phyloP scores from a whole-genome alignment of 2,797 vertebrate species.

The Sebastes vulpes region DNA sequence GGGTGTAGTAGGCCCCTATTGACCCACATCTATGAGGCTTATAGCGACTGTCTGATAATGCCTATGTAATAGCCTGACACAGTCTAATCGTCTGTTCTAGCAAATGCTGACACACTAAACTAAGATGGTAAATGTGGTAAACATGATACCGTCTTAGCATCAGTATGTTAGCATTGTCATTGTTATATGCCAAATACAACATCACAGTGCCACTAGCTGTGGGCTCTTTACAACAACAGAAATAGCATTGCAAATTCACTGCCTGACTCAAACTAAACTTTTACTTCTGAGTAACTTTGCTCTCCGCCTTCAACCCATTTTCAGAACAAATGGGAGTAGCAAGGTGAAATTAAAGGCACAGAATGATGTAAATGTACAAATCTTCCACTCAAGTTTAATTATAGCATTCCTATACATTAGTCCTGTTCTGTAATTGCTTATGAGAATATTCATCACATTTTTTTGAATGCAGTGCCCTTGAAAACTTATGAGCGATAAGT shows the following conservation, averaged over 20 bases:
- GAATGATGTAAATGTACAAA: conserved; percentile 6
- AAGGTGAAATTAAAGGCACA: conserved; percentile 6
- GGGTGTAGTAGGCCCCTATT: too few relatives aligned
- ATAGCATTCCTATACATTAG: conserved; percentile 14
- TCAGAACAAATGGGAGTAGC: conserved; percentile 5
- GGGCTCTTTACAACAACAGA: neutral
- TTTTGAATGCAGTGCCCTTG: conserved; percentile 51
- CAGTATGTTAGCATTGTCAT: neutral
- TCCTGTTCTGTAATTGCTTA: conserved; percentile 5
- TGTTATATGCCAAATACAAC: neutral
- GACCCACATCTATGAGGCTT: too few relatives aligned
- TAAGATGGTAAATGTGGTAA: neutral
- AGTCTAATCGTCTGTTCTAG: neutral
- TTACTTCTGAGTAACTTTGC: neutral
- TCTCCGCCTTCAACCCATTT: neutral
- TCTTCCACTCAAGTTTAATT: conserved; percentile 13
- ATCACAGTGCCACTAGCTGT: neutral
- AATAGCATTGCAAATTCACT: neutral
- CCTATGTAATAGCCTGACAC: too few relatives aligned
- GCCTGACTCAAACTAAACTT: neutral
- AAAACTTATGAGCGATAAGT: conserved; percentile 47
- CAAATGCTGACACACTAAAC: neutral
- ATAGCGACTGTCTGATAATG: too few relatives aligned
- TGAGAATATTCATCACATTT: conserved; percentile 23
- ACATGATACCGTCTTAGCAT: neutral